These are phyloP conservation scores for Philopedon plagiatum DNA, from an alignment of 2,888 invertebrate genomes.

Conservation along the genomic window DNA sequence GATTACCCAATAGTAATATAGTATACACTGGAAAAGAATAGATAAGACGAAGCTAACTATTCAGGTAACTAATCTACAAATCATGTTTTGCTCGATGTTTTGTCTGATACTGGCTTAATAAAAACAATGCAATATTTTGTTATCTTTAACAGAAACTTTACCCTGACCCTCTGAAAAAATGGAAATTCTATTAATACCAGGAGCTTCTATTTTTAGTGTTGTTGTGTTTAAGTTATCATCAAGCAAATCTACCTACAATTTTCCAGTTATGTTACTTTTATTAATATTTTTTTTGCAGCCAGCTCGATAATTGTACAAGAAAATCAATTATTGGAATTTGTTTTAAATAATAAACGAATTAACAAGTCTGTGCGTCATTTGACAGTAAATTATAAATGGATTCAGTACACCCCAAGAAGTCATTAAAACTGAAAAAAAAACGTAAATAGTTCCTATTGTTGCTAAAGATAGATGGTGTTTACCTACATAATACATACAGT, in stretches of 20 bases:
- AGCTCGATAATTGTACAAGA: neutral
- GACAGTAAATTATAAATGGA: constrained; percentile 10
- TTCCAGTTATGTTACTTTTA: neutral
- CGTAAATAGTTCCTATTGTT: neutral
- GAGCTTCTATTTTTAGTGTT: neutral
- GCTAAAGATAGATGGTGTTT: neutral
- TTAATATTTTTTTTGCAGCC: neutral
- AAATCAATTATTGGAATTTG: constrained; percentile 9
- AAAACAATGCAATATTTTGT: neutral
- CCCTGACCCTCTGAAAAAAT: neutral
- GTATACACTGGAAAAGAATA: no score
- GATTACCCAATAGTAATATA: no score
- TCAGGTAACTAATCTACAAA: no score
- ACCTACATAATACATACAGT: no score
- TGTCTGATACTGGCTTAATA: neutral
- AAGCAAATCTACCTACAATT: constrained; percentile 2
- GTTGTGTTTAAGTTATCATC: constrained; percentile 4
- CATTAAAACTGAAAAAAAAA: neutral
- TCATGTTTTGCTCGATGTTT: neutral
- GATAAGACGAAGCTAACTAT: no score
- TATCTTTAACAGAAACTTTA: neutral
- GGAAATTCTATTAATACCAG: neutral
- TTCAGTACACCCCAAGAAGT: constrained; percentile 14
- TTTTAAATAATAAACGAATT: neutral
- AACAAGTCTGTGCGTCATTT: constrained; percentile 6